Conservation (phyloP, 2,888 invertebrate genomes). For the Hirtodrosophila confusa region DNA sequence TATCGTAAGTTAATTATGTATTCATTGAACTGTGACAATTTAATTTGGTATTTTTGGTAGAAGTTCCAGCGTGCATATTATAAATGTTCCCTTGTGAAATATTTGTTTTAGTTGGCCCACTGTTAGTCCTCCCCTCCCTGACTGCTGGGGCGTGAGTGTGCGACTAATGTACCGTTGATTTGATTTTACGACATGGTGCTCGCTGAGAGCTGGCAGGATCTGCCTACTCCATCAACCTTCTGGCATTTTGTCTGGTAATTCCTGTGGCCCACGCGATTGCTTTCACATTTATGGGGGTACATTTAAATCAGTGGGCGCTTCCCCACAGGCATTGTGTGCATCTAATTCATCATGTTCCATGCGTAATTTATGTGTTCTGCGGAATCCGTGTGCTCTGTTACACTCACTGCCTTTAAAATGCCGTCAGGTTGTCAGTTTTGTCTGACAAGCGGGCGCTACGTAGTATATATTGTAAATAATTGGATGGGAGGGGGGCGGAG, state of each 20-base stretch:
- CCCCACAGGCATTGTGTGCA: constrained; percentile 21
- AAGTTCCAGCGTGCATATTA: no score
- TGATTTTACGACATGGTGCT: constrained; percentile 66
- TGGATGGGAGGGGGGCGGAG: background rate
- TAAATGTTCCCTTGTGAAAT: background rate
- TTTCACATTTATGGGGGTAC: constrained; percentile 20
- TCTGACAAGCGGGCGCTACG: constrained; percentile 18
- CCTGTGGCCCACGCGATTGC: constrained; percentile 56
- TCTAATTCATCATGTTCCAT: constrained; percentile 52
- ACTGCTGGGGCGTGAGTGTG: constrained; percentile 24
- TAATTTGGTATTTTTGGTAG: no score
- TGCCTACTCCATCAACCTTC: background rate
- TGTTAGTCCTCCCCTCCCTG: constrained; percentile 14
- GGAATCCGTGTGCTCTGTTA: constrained; percentile 10
- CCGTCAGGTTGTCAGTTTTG: constrained; percentile 33
- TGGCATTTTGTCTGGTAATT: constrained; percentile 31
- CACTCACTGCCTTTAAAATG: constrained; percentile 25
- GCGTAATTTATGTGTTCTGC: constrained; percentile 51
- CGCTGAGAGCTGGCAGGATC: constrained; percentile 1
- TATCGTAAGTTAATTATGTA: no score
- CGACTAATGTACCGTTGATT: constrained; percentile 70
- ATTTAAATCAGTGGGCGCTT: constrained; percentile 16
- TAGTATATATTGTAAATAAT: constrained; percentile 18
- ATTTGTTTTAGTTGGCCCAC: constrained; percentile 22
- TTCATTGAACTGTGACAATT: no score